Base-by-base conservation (phyloP, 2,888 invertebrate genomes). In the Maniola hyperantus region DNA sequence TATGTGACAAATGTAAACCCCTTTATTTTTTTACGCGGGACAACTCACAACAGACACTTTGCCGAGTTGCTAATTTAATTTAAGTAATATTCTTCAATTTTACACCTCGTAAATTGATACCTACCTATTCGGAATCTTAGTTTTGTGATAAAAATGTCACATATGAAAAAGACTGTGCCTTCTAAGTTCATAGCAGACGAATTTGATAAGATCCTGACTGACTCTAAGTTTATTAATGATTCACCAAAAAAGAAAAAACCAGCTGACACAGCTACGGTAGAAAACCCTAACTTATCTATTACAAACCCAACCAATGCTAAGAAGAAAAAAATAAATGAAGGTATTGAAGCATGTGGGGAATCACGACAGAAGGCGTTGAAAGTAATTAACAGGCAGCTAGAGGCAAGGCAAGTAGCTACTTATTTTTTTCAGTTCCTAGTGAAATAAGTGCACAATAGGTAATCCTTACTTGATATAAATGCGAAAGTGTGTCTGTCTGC, bases 331-430 rank as follows among this genome's bases (percentile, higher is more conserved):
- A 67, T 75, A 34, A 81, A 83, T 57, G 73, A 76, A 8, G 77
- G 73, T 72, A 70, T 78, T 48, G 82, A 83, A 75, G 74, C 75
- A 60, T 79, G 81, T 70, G 81, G 83, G 72, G 83, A 84, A 68
- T 79, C 83, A 1, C 77, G 83, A 18, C 83, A 86, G 69, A 90
- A 88, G 76, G 76, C 89, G 68, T 66, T 86, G 34, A 80, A 85
- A 76, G 81, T 84, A 7, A 84, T 86, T 80, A 79, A 72, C 62
- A 76, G 82, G 46, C 91, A 89, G 75, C 72, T 82, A 46, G 80
- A 83, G 65, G 74, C 82, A 72, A 86, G 89, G 91, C 88, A 80
- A 69, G 71, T n/a, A n/a, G n/a, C n/a, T 70, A 48, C 18, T 18
- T n/a, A 36, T 36, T 10, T n/a, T 11, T 11, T 11, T n/a, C n/a